Conservation (phyloP, 35 echinoderm and acorn worm genomes). For the Chiridota heheva region DNA sequence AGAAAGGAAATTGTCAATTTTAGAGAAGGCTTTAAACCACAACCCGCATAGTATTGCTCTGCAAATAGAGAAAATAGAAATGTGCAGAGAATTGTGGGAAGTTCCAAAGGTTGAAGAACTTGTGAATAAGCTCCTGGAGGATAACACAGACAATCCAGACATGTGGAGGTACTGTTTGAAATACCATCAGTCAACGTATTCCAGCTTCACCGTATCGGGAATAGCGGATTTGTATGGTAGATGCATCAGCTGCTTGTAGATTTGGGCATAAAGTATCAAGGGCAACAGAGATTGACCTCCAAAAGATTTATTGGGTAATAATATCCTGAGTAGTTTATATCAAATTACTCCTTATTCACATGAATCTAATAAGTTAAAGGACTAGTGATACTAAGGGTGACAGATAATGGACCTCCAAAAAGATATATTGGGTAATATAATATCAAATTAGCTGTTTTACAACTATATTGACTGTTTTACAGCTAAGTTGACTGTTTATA, state of each 20-base stretch:
- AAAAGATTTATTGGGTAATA: conserved; percentile 66
- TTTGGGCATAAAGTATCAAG: background rate
- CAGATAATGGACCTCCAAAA: too few species aligned
- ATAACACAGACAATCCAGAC: conserved; percentile 51
- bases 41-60: conserved; percentile 69
- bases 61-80: conserved; percentile 77
- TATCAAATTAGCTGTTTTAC: too few species aligned
- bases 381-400: too few species aligned
- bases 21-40: conserved; percentile 73
- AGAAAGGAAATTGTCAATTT: conserved; percentile 84
- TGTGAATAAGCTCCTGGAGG: conserved; percentile 71
- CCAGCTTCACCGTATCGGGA: conserved; percentile 64
- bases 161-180: conserved; percentile 80
- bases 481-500: too few species aligned
- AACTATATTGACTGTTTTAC: too few species aligned
- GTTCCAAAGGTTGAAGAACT: conserved; percentile 41
- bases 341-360: background rate
- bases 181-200: conserved; percentile 73
- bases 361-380: background rate
- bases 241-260: conserved; percentile 34
- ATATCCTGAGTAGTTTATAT: background rate
- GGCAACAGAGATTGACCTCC: background rate
- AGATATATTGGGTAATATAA: too few species aligned
- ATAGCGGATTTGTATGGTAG: conserved; percentile 58
- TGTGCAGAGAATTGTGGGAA: conserved; percentile 72